These are phyloP conservation scores for Agriopis leucophaearia DNA, from an alignment of 2,888 invertebrate genomes.

Conservation along the genomic window DNA sequence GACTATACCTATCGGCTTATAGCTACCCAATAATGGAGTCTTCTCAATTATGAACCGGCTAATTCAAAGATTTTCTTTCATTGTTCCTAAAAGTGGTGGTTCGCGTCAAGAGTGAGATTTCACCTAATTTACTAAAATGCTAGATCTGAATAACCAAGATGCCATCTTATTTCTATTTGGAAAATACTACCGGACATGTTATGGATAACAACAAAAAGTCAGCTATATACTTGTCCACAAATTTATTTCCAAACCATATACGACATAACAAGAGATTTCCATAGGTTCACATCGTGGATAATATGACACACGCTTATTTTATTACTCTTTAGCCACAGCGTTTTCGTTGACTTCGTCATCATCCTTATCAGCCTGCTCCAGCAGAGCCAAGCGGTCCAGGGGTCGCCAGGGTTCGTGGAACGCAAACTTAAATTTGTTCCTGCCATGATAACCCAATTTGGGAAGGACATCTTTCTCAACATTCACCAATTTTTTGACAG, in stretches of 20 bases:
- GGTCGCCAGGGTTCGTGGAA: slow-evolving; percentile 82
- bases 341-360: slow-evolving; percentile 50
- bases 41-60: too few species aligned
- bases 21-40: too few species aligned
- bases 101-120: too few species aligned
- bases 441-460: slow-evolving; percentile 76
- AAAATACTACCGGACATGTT: background rate
- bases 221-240: background rate
- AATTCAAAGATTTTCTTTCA: too few species aligned
- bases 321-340: slow-evolving; percentile 37
- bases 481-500: slow-evolving; percentile 51
- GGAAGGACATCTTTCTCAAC: slow-evolving; percentile 56
- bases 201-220: background rate
- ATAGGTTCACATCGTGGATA: background rate
- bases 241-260: background rate
- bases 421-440: slow-evolving; percentile 73
- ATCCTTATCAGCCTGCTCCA: slow-evolving; percentile 72
- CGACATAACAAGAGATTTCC: background rate
- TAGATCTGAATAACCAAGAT: too few species aligned
- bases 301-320: background rate
- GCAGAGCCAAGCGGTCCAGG: slow-evolving; percentile 67
- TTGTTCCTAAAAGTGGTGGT: too few species aligned
- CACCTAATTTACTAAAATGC: too few species aligned
- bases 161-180: too few species aligned
- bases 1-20: too few species aligned